Evolutionary conservation across 2,888 invertebrate species (phyloP), one percentile per base, ranked within the genome.

Genomic region (Cerceris rybyensis): DNA sequence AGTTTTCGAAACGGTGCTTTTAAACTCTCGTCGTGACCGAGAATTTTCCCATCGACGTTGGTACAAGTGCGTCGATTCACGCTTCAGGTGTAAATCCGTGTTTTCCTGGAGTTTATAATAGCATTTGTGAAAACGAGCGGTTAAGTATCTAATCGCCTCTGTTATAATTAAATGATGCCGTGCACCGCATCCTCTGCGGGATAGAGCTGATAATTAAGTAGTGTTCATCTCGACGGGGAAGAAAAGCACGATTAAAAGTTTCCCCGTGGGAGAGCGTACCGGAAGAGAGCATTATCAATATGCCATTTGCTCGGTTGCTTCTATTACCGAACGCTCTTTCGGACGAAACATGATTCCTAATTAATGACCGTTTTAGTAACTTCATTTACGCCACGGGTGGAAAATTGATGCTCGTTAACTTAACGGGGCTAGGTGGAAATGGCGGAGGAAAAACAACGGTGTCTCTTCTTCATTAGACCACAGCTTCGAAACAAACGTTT

Each of bases 211-310:
- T 83, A 75, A 78, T 78, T 81, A 67, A 80, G 59, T 71, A 58
- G 42, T 42, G 63, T 55, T 55, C 66, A 57, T n/a, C 52, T 39
- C 58, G 60, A 49, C 28, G 63, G 59, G 64, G 61, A 77, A 79
- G 73, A 78, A 80, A 28, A 58, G 59, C 57, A 66, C 74, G 78
- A 83, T 83, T 79, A 78, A 83, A 81, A 78, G 70, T 76, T 83
- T 77, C 49, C 59, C 17, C 52, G 13, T 11, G 60, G 73, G 50
- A 49, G 54, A 61, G 58, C 55, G 55, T 39, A 28, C 59, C 63
- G 28, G 28, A 28, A 28, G 28, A 28, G 52, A 49, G 28, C 70
- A 75, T 83, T 83, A 81, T 83, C 74, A 74, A 76, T 78, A 69
- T 71, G 67, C 66, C 74, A 69, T 78, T 72, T 69, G 57, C 68